Percentiles rank a stretch among this genome's conserved stretches.
Conservation (phyloP, 2,797 vertebrate genomes). For the Antennarius maculatus region DNA sequence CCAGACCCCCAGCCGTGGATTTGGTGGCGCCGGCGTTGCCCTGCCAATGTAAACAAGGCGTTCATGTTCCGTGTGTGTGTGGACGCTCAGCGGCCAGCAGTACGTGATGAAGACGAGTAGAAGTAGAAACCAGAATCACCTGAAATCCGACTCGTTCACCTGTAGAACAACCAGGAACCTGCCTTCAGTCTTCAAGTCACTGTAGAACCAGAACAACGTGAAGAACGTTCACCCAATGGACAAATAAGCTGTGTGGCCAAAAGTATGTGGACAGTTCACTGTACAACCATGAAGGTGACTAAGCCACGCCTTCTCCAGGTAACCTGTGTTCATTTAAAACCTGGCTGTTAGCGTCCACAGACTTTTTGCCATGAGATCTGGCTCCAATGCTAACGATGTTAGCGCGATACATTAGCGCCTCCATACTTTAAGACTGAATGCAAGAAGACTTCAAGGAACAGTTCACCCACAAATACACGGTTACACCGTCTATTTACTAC, state of each 20-base stretch:
- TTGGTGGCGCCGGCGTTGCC: constrained; percentile 37
- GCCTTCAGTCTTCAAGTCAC: constrained; percentile 58
- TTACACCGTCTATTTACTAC: too few species aligned
- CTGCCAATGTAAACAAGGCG: constrained; percentile 79
- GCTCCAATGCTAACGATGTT: too few species aligned
- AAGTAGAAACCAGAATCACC: constrained; percentile 52
- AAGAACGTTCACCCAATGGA: too few species aligned
- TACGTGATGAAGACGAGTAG: constrained; percentile 83
- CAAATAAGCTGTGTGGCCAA: not conserved
- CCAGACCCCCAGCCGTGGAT: constrained; percentile 29
- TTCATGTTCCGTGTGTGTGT: constrained; percentile 82
- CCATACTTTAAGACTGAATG: not conserved
- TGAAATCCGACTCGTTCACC: constrained; percentile 18
- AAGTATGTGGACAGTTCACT: constrained; percentile 4
- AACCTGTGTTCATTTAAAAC: too few species aligned
- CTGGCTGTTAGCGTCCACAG: constrained; percentile 12
- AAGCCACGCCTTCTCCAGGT: too few species aligned
- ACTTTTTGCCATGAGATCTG: not conserved
- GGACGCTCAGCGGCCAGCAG: constrained; percentile 82
- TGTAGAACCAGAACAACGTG: not conserved
- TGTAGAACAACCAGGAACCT: not conserved
- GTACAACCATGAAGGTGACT: not conserved
- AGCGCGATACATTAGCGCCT: too few species aligned
- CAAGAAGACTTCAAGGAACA: not conserved
- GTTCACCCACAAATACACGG: too few species aligned